Percentiles rank a stretch among this genome's conserved stretches.
Evolutionary conservation across 2,113 vertebrate species (phyloP).

Genomic region (sheep (Ovis aries)): DNA sequence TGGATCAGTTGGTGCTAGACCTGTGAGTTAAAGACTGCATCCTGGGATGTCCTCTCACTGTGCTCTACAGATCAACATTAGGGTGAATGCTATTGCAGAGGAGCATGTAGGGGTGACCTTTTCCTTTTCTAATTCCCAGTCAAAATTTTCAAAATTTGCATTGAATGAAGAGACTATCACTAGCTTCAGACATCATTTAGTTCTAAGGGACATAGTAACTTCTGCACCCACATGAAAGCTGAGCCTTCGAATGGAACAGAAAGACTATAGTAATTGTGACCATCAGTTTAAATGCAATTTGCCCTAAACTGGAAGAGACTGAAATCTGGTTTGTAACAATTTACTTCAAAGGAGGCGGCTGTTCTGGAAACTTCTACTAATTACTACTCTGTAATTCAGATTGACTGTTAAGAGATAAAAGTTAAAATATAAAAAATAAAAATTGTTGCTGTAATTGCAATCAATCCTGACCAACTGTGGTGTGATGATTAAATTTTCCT

Average conservation of each 20-base stretch:
- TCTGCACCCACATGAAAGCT: neutral
- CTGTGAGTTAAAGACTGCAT: neutral
- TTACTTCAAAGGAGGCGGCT: neutral
- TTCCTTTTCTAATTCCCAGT: neutral
- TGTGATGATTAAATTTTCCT: neutral
- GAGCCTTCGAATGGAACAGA: neutral
- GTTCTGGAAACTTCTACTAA: neutral
- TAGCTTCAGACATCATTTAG: neutral
- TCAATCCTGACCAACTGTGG: neutral
- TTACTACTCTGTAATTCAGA: neutral
- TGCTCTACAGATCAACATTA: neutral
- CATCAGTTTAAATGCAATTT: neutral
- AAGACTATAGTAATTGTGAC: neutral
- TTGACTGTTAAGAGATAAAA: neutral
- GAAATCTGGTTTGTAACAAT: neutral
- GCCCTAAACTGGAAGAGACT: neutral
- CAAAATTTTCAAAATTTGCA: neutral
- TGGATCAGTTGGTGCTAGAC: neutral
- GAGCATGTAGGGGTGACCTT: neutral
- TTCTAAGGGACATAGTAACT: neutral
- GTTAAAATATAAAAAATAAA: conserved; percentile 25
- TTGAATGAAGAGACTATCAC: neutral
- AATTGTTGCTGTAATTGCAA: neutral
- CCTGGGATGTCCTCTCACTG: neutral
- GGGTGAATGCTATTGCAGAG: neutral